Evolutionary conservation across 2,113 vertebrate species (phyloP), one percentile per base, ranked within the genome.

Genomic region (Phylloscopus trochiloides): DNA sequence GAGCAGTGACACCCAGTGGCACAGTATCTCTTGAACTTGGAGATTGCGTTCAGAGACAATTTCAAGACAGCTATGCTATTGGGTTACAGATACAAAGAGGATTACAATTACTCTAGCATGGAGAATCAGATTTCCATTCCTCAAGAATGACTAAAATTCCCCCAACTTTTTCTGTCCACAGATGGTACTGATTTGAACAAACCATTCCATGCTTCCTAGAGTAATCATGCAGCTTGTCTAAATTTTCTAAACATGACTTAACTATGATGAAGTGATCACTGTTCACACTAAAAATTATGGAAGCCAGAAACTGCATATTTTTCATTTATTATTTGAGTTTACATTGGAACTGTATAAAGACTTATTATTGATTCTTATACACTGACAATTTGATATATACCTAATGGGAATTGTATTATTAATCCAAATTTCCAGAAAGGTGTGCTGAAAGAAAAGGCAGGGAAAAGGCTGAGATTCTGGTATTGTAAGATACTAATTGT

Each of bases 1-100:
- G 77, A 97, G 84, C 83, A 96, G 77, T 97, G 97, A 97, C 95
- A 91, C 88, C 96, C 96, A 94, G 94, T 87, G 95, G 96, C 90
- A 93, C 68, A 79, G 59, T 48, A 61, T 92, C 93, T 97, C 96
- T 92, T 77, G 90, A 93, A 96, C 95, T 97, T 97, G 76, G 96
- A 68, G 70, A 94, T 43, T 93, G 84, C 85, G 85, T 75, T 96
- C 95, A 93, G 85, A 96, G 92, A 95, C 77, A 96, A 96, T 94
- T 97, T 97, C 97, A 98, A 97, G 96, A 97, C 97, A 97, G 97
- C 83, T 93, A 93, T 66, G 81, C 87, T 98, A 98, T 98, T 97
- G 89, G 97, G 93, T 98, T 98, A 98, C 98, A 98, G 96, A 98
- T 98, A 98, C 96, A 98, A 98, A 98, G 95, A 97, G 96, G 98